Conservation (phyloP, 2,888 invertebrate genomes). For the Quadroppia sp. region DNA sequence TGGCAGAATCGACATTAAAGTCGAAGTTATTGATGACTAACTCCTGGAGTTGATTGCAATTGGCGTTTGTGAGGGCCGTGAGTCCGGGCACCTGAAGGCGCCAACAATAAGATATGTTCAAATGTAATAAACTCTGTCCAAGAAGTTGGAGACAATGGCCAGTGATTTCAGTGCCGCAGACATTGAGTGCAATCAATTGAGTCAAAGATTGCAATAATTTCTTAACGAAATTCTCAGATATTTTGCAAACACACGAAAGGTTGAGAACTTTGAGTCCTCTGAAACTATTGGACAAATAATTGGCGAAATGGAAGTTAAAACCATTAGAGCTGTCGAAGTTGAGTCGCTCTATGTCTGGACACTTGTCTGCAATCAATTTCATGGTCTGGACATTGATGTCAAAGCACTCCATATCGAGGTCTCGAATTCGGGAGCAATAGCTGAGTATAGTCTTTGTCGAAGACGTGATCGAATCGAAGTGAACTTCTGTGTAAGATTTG, state of each 20-base stretch:
- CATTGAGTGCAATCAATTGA: slow-evolving; percentile 16
- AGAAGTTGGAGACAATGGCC: slow-evolving; percentile 2
- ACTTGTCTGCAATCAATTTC: not conserved
- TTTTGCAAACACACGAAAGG: not conserved
- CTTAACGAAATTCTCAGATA: not conserved
- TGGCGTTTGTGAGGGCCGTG: not conserved
- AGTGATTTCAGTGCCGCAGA: slow-evolving; percentile 27
- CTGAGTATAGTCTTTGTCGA: not conserved
- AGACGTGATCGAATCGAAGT: not conserved
- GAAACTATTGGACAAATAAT: not conserved
- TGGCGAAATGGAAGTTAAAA: not conserved
- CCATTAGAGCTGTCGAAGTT: slow-evolving; percentile 35
- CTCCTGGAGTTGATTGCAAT: not conserved
- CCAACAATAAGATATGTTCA: slow-evolving; percentile 36
- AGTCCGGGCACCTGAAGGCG: not conserved
- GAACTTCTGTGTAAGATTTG: not conserved
- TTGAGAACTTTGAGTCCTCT: not conserved
- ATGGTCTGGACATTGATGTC: not conserved
- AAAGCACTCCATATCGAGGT: slow-evolving; percentile 34
- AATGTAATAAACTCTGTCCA: not conserved
- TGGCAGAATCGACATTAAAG: not conserved
- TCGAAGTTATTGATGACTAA: slow-evolving; percentile 18
- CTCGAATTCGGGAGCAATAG: not conserved
- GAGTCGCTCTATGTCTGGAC: not conserved
- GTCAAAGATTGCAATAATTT: not conserved